Base-by-base conservation (phyloP, 2,113 vertebrate genomes). In the Sturnira hondurensis region DNA sequence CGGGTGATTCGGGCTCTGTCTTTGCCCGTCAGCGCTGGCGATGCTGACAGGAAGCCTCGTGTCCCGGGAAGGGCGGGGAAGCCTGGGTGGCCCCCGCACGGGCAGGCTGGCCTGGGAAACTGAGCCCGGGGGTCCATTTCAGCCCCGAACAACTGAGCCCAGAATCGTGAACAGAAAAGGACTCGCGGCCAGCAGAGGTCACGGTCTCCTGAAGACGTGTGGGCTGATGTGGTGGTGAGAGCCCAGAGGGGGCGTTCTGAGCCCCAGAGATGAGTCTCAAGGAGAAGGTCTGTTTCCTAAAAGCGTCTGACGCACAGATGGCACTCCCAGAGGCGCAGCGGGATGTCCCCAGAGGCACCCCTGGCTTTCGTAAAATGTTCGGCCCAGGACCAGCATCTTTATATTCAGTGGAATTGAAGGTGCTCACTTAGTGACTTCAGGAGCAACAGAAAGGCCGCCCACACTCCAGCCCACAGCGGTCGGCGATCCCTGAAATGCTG, bases 1-100 rank as follows among this genome's bases (percentile, higher is more conserved):
- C 98, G 96, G 94, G 98, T 98, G 97, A 98, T 97, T 98, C 95
- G 96, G 87, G 95, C 93, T 95, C 97, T 97, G 92, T 86, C 94
- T 98, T 95, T 95, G 92, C 95, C 74, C 77, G 96, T 54, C 96
- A 92, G 97, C 94, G 95, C 97, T 97, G 96, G 86, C 68, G 65
- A 98, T 86, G 43, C 68, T 89, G 56, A 82, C 56, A 22, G 26
- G 41, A 87, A 92, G 77, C 84, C 16, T 56, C 0, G 2, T 43
- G 88, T 93, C 94, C 61, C 95, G 86, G 87, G 26, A 97, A 56
- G 45, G 78, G 63, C 24, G 47, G 7, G 90, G 43, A 89, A 88
- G 70, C 93, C 58, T 31, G 43, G 95, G 95, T 58, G 67, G 67
- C 89, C 17, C 52, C 95, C 11, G 5, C 73, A 85, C 50, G 89